Evolutionary conservation across 2,113 vertebrate genomes (phyloP), one percentile per base, ranked within the genome.

Genomic region (Lepidiolamprologus cunningtoni): DNA sequence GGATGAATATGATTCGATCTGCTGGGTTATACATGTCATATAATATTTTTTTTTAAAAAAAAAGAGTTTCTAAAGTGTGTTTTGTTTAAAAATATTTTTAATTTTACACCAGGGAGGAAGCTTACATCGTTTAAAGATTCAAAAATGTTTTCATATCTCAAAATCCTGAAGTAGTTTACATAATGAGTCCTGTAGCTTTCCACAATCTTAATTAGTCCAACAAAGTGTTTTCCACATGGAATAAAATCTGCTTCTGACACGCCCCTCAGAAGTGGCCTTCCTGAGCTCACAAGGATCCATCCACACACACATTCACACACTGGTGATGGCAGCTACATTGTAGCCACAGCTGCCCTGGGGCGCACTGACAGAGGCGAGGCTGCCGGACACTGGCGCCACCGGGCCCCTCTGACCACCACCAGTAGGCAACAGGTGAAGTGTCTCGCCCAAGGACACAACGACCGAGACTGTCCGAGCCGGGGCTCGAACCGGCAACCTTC

Each of bases 381-480:
- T 2, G 9, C 19, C 3, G 5, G 19, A 21, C 9, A 53, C 52
- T 53, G 52, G 52, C 0, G 9, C 52, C 19, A 53, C 19, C 1
- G 5, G 50, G 5, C 5, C 2, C 2, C 50, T 1, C 50, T 1
- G 9, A 53, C 19, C 17, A 52, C 4, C 50, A n/a, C 50, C 50
- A 9, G 50, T 2, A 19, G 17, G 50, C 5, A 53, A n/a, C 19
- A 0, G 50, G 9, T 53, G 50, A 53, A 53, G 50, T 0, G 50
- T 53, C 19, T 53, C 0, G 3, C 52, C 52, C 52, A 53, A 53
- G 52, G 52, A 53, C 50, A 53, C 50, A n/a, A n/a, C 0, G 2
- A 53, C 0, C 0, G 19, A 53, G 0, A 53, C 50, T 10, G 19
- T 2, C 50, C 0, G 0, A n/a, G 5, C 3, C 1, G 9, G 52